Evolutionary conservation across 2,888 invertebrate species (phyloP).

Genomic region (Cheiracanthium punctorium): DNA sequence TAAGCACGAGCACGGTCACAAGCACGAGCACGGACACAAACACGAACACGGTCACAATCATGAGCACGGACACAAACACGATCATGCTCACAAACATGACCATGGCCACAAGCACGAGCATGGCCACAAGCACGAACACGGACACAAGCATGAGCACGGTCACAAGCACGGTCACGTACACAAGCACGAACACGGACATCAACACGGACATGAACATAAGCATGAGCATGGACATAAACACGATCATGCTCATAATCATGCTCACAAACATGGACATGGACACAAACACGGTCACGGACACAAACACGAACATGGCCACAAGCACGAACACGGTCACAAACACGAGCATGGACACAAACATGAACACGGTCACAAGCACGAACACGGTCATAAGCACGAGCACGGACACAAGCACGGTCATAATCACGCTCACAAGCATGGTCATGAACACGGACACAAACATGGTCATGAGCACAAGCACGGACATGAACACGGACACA

Average conservation of each 20-base stretch:
- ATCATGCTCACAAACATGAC: conserved; percentile 36
- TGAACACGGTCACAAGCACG: conserved; percentile 47
- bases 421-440: conserved; percentile 36
- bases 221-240: conserved; percentile 55
- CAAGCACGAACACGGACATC: conserved; percentile 48
- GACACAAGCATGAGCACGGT: conserved; percentile 52
- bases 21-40: conserved; percentile 46
- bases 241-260: conserved; percentile 46
- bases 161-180: conserved; percentile 52
- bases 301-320: conserved; percentile 38
- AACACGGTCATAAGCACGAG: conserved; percentile 39
- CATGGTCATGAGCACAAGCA: conserved; percentile 52
- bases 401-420: conserved; percentile 49
- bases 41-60: conserved; percentile 49
- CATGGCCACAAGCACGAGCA: conserved; percentile 53
- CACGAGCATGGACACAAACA: conserved; percentile 54
- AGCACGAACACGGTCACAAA: conserved; percentile 50
- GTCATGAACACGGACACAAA: conserved; percentile 39
- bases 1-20: conserved; percentile 48
- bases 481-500: conserved; percentile 42
- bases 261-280: conserved; percentile 50
- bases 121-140: conserved; percentile 51
- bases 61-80: conserved; percentile 49
- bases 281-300: conserved; percentile 47
- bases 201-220: conserved; percentile 48